phyloP scores from a whole-genome alignment of 2,797 vertebrate species.

The Lycodopsis pacificus region DNA sequence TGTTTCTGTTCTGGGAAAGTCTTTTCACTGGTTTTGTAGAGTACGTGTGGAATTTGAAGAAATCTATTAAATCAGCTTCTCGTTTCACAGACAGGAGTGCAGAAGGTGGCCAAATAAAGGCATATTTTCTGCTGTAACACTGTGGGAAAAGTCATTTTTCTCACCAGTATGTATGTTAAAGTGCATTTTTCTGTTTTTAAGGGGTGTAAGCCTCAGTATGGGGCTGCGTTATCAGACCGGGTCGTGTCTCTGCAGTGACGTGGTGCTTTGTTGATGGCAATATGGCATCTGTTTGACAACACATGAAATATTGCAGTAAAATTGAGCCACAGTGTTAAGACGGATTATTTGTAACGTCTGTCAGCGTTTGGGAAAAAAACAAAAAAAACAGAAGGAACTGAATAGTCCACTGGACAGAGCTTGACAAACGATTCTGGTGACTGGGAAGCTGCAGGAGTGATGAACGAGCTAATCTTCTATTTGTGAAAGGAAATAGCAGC shows the following conservation, averaged over 20 bases:
- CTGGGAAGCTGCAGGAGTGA: conserved; percentile 65
- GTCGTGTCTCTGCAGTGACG: not conserved
- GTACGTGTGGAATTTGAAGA: not conserved
- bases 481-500: conserved; percentile 75
- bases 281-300: not conserved
- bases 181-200: not conserved
- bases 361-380: not conserved
- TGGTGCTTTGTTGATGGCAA: not conserved
- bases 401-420: conserved; percentile 28
- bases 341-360: conserved; percentile 34
- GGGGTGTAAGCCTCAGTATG: not conserved
- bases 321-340: conserved; percentile 6
- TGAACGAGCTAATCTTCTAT: conserved; percentile 71
- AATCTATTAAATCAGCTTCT: not conserved
- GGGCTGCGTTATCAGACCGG: conserved; percentile 39
- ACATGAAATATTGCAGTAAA: not conserved
- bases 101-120: not conserved
- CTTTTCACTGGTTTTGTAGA: not conserved
- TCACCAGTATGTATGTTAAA: not conserved
- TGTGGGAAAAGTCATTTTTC: not conserved
- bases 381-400: conserved; percentile 19
- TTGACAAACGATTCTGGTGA: conserved; percentile 59
- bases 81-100: not conserved
- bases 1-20: conserved; percentile 4
- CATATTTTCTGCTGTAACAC: not conserved